Evolutionary conservation across 2,888 invertebrate genomes (phyloP), one percentile per base, ranked within the genome.

Genomic region (Eilema sororculum): DNA sequence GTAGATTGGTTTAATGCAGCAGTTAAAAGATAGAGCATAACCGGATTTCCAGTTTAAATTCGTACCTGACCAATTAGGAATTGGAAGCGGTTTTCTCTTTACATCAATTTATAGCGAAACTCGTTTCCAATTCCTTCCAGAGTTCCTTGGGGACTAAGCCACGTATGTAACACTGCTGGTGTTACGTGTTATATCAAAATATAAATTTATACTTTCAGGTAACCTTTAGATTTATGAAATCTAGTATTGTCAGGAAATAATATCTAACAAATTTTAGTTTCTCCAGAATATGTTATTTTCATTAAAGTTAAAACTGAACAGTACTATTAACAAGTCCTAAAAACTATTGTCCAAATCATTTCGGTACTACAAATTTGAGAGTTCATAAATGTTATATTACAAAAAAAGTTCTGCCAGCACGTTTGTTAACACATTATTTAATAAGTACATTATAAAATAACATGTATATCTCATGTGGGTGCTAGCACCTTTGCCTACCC

Each of bases 31-130:
- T 52, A 52, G 52, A n/a, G 52, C n/a, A 52, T 52, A 52, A 52
- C 52, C 52, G 52, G 52, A 52, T 52, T 52, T 20, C 52, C 52
- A 67, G 67, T 16, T 52, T 22, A 41, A 24, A n/a, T 60, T 60
- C 22, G 37, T 22, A 52, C 52, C 52, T 52, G 52, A 52, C 52
- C 52, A 52, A 52, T 52, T 52, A 46, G 46, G 46, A 46, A 46
- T 46, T 46, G 46, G 46, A 46, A 46, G 20, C 16, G 6, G 20
- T 46, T 46, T 46, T 20, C 46, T 6, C 46, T 8, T 52, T 52
- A 52, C 20, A 41, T 46, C 20, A 52, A 52, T 52, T 52, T 52
- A 52, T 6, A 52, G 9, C 52, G n/a, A 52, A 52, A 52, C n/a
- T n/a, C 52, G n/a, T 9, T 52, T 52, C 52, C 52, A 52, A 52